phyloP scores from a whole-genome alignment of 2,888 invertebrate species.

The Arenicola marina region DNA sequence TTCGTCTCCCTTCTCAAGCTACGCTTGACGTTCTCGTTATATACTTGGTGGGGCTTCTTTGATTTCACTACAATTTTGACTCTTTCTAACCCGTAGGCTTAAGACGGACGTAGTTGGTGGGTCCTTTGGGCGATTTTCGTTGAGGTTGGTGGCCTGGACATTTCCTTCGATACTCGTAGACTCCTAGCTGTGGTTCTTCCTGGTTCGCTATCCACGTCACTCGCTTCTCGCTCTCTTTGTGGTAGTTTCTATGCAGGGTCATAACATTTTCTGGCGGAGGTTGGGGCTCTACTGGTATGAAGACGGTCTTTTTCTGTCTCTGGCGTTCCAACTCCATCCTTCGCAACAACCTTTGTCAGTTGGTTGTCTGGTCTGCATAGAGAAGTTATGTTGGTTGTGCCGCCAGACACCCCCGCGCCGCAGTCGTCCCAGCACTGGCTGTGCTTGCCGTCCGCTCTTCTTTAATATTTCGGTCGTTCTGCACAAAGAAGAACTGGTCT shows the following conservation, averaged over 20 bases:
- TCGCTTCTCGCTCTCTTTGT: neutral
- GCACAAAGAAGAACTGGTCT: neutral
- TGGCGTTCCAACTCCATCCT: neutral
- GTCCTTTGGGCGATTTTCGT: too few relatives aligned
- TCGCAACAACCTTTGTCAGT: neutral
- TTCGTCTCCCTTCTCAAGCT: too few relatives aligned
- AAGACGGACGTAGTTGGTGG: neutral
- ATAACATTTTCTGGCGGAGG: neutral
- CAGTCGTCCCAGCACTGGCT: too few relatives aligned
- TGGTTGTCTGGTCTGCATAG: neutral
- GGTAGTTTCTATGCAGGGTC: neutral
- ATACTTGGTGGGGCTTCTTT: too few relatives aligned
- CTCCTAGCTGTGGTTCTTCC: neutral
- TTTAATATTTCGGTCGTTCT: neutral
- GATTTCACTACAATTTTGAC: neutral
- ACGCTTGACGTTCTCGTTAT: too few relatives aligned
- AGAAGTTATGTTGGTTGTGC: neutral
- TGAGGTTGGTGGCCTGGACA: neutral
- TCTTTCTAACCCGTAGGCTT: neutral
- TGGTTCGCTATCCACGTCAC: neutral
- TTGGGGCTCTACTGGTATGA: neutral
- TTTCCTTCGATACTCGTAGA: neutral
- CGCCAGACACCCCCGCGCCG: neutral
- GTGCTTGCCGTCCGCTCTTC: too few relatives aligned
- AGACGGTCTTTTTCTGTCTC: neutral